phyloP scores from a whole-genome alignment of 2,888 invertebrate genomes.

The Atethmia centrago region DNA sequence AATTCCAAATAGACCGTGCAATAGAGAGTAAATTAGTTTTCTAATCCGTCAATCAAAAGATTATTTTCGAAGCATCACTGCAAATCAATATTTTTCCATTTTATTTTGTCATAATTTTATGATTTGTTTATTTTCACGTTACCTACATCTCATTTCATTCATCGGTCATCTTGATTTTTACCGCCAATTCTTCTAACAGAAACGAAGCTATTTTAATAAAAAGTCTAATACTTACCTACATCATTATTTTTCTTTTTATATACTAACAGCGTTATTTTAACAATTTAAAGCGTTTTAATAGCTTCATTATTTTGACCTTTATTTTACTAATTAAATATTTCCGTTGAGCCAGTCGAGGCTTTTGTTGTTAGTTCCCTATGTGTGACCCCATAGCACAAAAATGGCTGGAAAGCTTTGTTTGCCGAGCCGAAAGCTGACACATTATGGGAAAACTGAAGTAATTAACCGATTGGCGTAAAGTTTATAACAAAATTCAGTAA shows the following conservation, averaged over 20 bases:
- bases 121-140: constrained; percentile 65
- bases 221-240: constrained; percentile 51
- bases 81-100: constrained; percentile 72
- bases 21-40: constrained; percentile 76
- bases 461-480: constrained; percentile 67
- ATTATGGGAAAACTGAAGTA: constrained; percentile 75
- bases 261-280: constrained; percentile 83
- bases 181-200: constrained; percentile 61
- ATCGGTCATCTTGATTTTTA: constrained; percentile 71
- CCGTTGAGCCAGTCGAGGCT: constrained; percentile 69
- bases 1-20: constrained; percentile 67
- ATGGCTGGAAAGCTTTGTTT: constrained; percentile 74
- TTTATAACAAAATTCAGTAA: constrained; percentile 64
- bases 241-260: constrained; percentile 64
- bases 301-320: constrained; percentile 58
- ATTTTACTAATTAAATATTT: constrained; percentile 62
- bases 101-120: constrained; percentile 69
- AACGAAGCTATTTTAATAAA: constrained; percentile 56
- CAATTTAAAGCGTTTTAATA: constrained; percentile 73
- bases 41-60: constrained; percentile 69
- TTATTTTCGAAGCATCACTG: constrained; percentile 84
- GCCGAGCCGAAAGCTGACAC: constrained; percentile 79
- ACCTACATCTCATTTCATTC: constrained; percentile 71
- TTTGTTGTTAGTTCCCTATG: constrained; percentile 72
- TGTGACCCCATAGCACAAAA: constrained; percentile 68